Base-by-base conservation (phyloP, 2,888 invertebrate species). In the Bruchidius siliquastri region DNA sequence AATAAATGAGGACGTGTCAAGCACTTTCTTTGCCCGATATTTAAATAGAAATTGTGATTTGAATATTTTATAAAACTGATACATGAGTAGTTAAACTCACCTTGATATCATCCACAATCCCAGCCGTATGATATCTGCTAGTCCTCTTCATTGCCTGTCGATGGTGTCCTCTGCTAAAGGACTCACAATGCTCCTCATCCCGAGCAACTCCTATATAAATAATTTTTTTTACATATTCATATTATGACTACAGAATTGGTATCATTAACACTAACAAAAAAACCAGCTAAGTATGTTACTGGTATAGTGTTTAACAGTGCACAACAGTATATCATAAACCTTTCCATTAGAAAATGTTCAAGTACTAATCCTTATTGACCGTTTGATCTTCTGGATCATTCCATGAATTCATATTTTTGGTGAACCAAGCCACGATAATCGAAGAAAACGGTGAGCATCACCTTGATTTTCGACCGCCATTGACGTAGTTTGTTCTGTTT, bases 111-210 rank as follows among this genome's bases (percentile, higher is more conserved):
- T 92, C 92, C 78, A 92, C 90, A 75, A 90, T 89, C 77, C 92
- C 91, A 6, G 92, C 91, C 6, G 92, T 92, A 84, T 91, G 89
- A 84, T 91, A 91, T 76, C 92, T 83, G 72, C 87, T 84, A 75
- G 86, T 83, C 77, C 89, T 84, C 83, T 88, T 88, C 82, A 88
- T 86, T 72, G 87, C 87, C 80, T 86, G 86, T 74, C 86, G 84
- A 79, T 86, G 86, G 74, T 85, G 84, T 71, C 86, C 85, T 80
- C 86, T 83, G 79, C 82, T 85, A 80, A 86, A 86, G 80, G 84
- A 83, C 79, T 85, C 85, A 80, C 81, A 82, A 79, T 83, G 81
- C 74, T 84, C 85, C 76, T 85, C 85, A 72, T 82, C 80, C 71
- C 84, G 83, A 76, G 84, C 83, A 75, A 85, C 81, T 79, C 85